phyloP scores from a whole-genome alignment of 2,888 invertebrate species.

The Cerceris ruficornis region DNA sequence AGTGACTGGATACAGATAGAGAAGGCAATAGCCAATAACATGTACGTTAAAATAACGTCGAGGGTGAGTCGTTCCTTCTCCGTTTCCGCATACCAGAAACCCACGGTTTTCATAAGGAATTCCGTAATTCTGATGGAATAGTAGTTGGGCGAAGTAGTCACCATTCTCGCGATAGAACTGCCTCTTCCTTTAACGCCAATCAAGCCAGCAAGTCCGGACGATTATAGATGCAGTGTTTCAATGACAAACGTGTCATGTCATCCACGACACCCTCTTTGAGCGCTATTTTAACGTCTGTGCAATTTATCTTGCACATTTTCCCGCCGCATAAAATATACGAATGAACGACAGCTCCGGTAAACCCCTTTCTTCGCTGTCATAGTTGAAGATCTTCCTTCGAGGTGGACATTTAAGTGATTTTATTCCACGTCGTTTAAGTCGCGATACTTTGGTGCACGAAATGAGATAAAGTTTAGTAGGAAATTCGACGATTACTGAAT shows the following conservation, averaged over 20 bases:
- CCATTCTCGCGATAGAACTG: conserved; percentile 1
- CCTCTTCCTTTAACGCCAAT: background rate
- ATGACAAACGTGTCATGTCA: conserved; percentile 5
- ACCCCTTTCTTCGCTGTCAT: background rate
- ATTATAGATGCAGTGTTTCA: background rate
- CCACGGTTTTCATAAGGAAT: conserved; percentile 59
- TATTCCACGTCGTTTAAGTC: background rate
- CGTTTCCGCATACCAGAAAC: conserved; percentile 59
- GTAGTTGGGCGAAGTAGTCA: conserved; percentile 5
- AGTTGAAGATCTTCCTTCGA: background rate
- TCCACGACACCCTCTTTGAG: background rate
- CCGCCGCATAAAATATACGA: background rate
- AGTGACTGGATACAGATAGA: conserved; percentile 36
- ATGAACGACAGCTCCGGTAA: background rate
- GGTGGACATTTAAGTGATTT: background rate
- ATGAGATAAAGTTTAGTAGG: no score
- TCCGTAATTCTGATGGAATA: conserved; percentile 52
- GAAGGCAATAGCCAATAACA: conserved; percentile 36
- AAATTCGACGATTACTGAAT: no score
- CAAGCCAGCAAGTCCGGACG: background rate
- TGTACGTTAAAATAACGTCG: conserved; percentile 45
- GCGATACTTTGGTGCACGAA: background rate
- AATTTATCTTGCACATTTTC: background rate
- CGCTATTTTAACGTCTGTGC: background rate
- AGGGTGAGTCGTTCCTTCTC: conserved; percentile 38